These are phyloP conservation scores for Trichonephila inaurata DNA, from an alignment of 1,140 invertebrate genomes.

Conservation along the genomic window DNA sequence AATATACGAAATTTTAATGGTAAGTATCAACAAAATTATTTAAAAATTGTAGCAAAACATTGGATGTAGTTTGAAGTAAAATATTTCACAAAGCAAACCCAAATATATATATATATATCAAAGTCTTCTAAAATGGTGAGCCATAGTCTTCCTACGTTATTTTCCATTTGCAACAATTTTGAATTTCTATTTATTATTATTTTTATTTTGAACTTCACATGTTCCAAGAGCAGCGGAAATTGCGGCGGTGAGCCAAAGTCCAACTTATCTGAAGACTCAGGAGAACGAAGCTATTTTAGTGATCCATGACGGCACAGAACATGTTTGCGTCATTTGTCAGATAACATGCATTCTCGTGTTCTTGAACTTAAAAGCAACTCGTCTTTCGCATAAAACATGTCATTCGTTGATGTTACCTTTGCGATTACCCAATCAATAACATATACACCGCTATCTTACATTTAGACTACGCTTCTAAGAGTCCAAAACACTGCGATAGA, in stretches of 20 bases:
- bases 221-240: background rate
- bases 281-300: background rate
- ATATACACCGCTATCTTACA: background rate
- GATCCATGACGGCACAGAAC: background rate
- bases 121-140: too few relatives aligned
- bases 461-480: background rate
- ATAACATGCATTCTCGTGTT: constrained; percentile 8
- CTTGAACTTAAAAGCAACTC: constrained; percentile 12
- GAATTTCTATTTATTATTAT: too few relatives aligned
- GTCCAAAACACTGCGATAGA: too few relatives aligned
- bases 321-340: background rate
- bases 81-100: too few relatives aligned
- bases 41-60: too few relatives aligned
- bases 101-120: too few relatives aligned
- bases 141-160: too few relatives aligned
- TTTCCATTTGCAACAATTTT: too few relatives aligned
- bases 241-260: background rate
- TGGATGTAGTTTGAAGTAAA: too few relatives aligned
- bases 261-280: background rate
- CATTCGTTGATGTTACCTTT: background rate
- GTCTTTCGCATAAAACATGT: constrained; percentile 15
- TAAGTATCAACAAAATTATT: too few relatives aligned
- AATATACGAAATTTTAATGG: too few relatives aligned
- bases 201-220: background rate
- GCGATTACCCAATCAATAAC: background rate